These are phyloP conservation scores for Drosophila merina DNA, from an alignment of 2,888 invertebrate genomes.

Conservation along the genomic window DNA sequence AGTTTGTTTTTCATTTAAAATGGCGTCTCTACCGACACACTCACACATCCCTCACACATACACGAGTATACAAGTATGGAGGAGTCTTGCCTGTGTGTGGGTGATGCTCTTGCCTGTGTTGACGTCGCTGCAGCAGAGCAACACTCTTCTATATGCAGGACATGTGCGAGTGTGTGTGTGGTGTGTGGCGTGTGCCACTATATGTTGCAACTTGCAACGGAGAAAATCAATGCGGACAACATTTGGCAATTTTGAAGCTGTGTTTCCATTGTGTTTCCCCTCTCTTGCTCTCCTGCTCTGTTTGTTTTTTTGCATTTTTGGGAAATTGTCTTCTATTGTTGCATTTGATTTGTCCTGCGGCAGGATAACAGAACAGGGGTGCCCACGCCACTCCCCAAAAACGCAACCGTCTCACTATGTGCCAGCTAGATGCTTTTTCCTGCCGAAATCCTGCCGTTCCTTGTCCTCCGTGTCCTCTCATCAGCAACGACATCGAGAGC, in stretches of 20 bases:
- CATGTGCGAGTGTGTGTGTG: neutral
- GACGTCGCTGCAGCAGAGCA: conserved; percentile 17
- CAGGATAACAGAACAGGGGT: conserved; percentile 12
- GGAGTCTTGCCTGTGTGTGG: neutral
- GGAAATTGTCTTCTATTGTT: conserved; percentile 45
- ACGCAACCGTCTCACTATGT: conserved; percentile 9
- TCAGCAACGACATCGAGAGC: conserved; percentile 4
- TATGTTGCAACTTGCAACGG: conserved; percentile 21
- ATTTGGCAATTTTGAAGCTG: conserved; percentile 28
- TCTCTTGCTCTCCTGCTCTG: conserved; percentile 2
- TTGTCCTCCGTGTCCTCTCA: conserved; percentile 1
- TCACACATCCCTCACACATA: conserved; percentile 3
- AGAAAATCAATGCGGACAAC: conserved; percentile 36
- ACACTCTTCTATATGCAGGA: conserved; percentile 1
- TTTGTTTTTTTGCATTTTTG: conserved; percentile 21
- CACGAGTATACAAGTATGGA: neutral
- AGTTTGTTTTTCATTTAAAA: conserved; percentile 33
- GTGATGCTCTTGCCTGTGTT: conserved; percentile 1
- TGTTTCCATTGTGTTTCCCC: conserved; percentile 30
- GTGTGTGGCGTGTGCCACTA: neutral
- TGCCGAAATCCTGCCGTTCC: neutral
- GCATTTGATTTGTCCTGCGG: conserved; percentile 60
- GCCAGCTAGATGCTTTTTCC: neutral
- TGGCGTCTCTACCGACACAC: conserved; percentile 24
- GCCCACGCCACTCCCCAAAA: conserved; percentile 11